phyloP scores from a whole-genome alignment of 1,140 invertebrate species.

The Heliothis subflexa region DNA sequence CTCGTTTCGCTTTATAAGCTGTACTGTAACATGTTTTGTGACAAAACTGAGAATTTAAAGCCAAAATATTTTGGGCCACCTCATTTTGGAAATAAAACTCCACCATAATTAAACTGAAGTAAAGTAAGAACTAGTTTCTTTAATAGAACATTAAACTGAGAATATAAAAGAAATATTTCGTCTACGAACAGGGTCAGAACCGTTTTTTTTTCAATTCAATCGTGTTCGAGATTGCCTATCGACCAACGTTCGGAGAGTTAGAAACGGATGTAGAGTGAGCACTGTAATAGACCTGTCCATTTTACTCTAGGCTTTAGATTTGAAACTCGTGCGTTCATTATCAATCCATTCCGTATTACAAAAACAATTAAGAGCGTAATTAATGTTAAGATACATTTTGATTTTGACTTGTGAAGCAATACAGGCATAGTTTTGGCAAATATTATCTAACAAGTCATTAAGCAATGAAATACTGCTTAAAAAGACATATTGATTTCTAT shows the following conservation, averaged over 20 bases:
- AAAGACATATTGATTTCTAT: not conserved
- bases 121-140: constrained; percentile 27
- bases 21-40: constrained; percentile 66
- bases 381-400: not conserved
- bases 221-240: constrained; percentile 73
- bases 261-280: constrained; percentile 65
- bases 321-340: constrained; percentile 2
- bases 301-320: not conserved
- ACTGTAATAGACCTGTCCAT: constrained; percentile 55
- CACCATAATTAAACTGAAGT: not conserved
- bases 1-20: constrained; percentile 72
- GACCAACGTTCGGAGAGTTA: constrained; percentile 58
- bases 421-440: too few relatives aligned
- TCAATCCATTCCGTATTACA: not conserved
- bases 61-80: constrained; percentile 49
- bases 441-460: not conserved
- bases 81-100: constrained; percentile 2
- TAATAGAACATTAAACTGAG: constrained; percentile 35
- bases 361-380: not conserved
- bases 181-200: constrained; percentile 63
- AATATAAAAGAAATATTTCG: constrained; percentile 55
- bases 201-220: constrained; percentile 68
- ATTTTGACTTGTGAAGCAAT: not conserved
- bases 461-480: not conserved
- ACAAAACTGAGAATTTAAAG: constrained; percentile 65